These are phyloP conservation scores for Sebastolobus altivelis DNA, from an alignment of 2,797 vertebrate genomes.

Conservation along the genomic window DNA sequence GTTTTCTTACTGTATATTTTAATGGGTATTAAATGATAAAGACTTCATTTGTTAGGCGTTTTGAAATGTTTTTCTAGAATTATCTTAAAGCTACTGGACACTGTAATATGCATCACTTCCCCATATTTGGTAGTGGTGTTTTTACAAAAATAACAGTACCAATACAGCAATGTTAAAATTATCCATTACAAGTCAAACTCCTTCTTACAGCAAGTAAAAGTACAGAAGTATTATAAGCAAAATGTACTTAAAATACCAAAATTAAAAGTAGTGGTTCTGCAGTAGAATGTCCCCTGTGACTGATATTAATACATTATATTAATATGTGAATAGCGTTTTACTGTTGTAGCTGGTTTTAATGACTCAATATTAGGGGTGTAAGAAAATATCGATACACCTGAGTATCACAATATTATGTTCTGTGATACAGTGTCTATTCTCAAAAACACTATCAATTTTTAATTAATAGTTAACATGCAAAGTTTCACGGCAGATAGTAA, in stretches of 20 bases:
- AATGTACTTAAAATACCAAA: background rate
- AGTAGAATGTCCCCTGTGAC: background rate
- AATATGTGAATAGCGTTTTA: background rate
- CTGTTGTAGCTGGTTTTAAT: background rate
- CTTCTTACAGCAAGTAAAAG: too few relatives aligned
- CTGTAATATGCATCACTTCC: background rate
- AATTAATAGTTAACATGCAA: too few relatives aligned
- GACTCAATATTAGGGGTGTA: too few relatives aligned
- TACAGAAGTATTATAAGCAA: background rate
- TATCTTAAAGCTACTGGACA: background rate
- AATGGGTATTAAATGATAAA: constrained; percentile 13
- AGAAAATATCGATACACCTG: too few relatives aligned
- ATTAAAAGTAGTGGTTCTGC: background rate
- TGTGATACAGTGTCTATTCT: too few relatives aligned
- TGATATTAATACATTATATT: background rate
- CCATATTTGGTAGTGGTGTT: background rate
- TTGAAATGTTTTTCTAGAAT: background rate
- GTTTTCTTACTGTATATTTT: background rate
- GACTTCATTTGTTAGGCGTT: background rate
- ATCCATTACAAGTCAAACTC: background rate
- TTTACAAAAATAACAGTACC: background rate
- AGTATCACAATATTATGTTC: too few relatives aligned
- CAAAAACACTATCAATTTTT: too few relatives aligned
- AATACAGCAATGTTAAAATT: background rate
- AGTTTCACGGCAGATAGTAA: too few relatives aligned